phyloP scores from a whole-genome alignment of 2,888 invertebrate genomes.

The Eristalis tenax region DNA sequence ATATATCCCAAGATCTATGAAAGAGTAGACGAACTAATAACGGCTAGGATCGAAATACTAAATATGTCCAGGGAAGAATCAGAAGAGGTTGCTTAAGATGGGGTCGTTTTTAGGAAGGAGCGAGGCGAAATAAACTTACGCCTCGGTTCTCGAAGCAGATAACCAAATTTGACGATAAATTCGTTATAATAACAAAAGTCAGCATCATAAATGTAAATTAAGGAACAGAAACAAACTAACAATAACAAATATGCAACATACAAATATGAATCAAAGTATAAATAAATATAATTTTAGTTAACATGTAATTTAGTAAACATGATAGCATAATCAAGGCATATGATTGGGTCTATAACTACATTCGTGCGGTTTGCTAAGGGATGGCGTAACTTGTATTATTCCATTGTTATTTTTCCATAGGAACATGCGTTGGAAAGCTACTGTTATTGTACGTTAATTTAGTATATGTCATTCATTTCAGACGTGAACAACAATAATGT shows the following conservation, averaged over 20 bases:
- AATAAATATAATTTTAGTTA: neutral
- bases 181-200: no score
- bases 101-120: neutral
- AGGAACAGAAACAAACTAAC: neutral
- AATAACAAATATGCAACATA: neutral
- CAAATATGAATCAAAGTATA: no score
- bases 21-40: neutral
- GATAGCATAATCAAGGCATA: neutral
- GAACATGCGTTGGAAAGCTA: no score
- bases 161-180: neutral
- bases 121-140: neutral
- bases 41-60: neutral
- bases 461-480: no score
- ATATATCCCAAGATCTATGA: no score
- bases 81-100: neutral
- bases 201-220: neutral
- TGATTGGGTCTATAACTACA: neutral
- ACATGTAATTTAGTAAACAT: constrained; percentile 12
- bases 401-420: no score
- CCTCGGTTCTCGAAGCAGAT: neutral
- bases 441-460: no score
- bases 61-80: neutral
- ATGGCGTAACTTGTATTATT: no score
- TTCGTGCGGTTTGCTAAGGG: no score
- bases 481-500: no score